Conservation (phyloP, 1,140 invertebrate species). For the Acyrthosiphon pisum region DNA sequence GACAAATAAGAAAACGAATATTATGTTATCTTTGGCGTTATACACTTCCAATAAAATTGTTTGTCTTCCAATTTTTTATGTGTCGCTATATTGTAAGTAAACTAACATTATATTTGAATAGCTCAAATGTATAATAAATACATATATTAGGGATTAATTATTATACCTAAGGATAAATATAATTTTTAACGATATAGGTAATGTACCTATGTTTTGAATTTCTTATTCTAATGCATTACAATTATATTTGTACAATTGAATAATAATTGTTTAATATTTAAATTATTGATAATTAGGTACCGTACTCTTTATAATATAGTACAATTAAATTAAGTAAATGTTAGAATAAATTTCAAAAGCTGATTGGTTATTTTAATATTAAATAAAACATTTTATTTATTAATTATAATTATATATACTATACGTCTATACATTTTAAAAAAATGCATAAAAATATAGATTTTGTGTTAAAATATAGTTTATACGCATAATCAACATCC, state of each 20-base stretch:
- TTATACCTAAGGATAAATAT: not conserved
- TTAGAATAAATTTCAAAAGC: not conserved
- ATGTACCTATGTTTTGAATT: not conserved
- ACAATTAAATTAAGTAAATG: not conserved
- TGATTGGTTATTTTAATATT: not conserved
- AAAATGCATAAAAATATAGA: not conserved
- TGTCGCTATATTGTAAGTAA: not conserved
- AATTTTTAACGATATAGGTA: not conserved
- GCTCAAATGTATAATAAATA: slow-evolving; percentile 13
- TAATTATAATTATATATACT: not conserved
- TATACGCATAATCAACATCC: not conserved
- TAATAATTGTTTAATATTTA: not conserved
- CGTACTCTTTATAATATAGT: not conserved
- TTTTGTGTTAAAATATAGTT: not conserved
- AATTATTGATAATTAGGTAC: not conserved
- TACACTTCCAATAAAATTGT: slow-evolving; percentile 29
- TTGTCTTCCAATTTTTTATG: slow-evolving; percentile 46
- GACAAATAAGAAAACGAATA: not conserved
- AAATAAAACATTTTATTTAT: not conserved
- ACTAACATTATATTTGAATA: not conserved
- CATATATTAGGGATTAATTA: not conserved
- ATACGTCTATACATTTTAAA: not conserved
- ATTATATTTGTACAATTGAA: not conserved
- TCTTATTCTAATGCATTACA: not conserved
- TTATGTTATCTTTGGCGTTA: slow-evolving; percentile 4